These are phyloP conservation scores for Hassar affinis DNA, from an alignment of 2,113 vertebrate species.

Conservation along the genomic window DNA sequence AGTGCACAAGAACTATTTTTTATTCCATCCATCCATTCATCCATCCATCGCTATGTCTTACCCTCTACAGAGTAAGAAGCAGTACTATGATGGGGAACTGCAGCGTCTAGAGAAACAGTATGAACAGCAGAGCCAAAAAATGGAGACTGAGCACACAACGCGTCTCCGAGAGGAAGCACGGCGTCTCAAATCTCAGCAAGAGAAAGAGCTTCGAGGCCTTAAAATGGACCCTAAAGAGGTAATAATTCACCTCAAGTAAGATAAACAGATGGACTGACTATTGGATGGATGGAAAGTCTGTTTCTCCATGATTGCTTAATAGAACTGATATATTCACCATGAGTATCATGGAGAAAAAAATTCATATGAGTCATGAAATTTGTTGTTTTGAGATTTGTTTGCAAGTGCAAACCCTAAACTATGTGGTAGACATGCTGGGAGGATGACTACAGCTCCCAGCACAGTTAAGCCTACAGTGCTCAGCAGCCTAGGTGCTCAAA, in stretches of 20 bases:
- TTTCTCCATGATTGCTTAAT: not conserved
- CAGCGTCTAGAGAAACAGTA: slow-evolving; percentile 63
- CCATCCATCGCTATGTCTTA: not conserved
- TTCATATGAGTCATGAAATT: not conserved
- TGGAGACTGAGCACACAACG: slow-evolving; percentile 63
- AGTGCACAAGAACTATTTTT: not conserved
- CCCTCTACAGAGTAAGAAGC: slow-evolving; percentile 68
- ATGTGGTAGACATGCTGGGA: not conserved
- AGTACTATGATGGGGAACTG: slow-evolving; percentile 70
- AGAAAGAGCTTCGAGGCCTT: slow-evolving; percentile 58
- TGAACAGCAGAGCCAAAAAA: slow-evolving; percentile 58
- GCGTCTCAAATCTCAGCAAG: slow-evolving; percentile 68
- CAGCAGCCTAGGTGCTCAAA: no score
- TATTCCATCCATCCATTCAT: not conserved
- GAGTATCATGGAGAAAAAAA: not conserved
- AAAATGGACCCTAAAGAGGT: slow-evolving; percentile 66
- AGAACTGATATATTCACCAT: not conserved
- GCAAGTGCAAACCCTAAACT: not conserved
- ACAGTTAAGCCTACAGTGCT: no score
- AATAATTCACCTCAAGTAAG: not conserved
- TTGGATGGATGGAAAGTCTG: no score
- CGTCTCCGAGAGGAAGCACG: slow-evolving; percentile 65
- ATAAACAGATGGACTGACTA: not conserved
- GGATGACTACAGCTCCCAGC: no score
- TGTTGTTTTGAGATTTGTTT: no score